A percentile compares a stretch with the other conserved stretches of the same genome.
phyloP scores from a whole-genome alignment of 2,888 invertebrate species.

The Drosophila mayaguana region DNA sequence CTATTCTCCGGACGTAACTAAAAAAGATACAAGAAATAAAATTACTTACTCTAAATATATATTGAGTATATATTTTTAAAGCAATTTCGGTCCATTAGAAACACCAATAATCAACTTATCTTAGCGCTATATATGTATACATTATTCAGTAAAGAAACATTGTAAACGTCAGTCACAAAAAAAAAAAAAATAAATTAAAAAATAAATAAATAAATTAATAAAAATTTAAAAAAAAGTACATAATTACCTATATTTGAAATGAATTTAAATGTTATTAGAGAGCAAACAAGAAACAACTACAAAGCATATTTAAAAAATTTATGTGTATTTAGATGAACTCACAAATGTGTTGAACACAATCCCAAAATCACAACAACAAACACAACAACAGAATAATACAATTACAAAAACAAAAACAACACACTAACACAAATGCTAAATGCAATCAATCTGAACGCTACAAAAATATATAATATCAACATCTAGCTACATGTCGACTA shows the following conservation, averaged over 20 bases:
- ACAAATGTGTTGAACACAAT: constrained; percentile 53
- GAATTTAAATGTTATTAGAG: constrained; percentile 74
- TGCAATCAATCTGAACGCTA: constrained; percentile 33
- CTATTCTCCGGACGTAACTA: constrained; percentile 89
- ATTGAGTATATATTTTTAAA: constrained; percentile 65
- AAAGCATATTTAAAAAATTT: constrained; percentile 37
- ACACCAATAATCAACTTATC: constrained; percentile 71
- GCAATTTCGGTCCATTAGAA: constrained; percentile 78
- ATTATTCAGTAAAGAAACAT: constrained; percentile 37
- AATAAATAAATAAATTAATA: too few species aligned
- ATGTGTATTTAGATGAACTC: constrained; percentile 44
- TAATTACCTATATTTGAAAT: constrained; percentile 48
- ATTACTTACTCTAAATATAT: constrained; percentile 25
- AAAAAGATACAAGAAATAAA: constrained; percentile 68
- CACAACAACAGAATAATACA: neutral
- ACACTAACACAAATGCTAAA: constrained; percentile 17
- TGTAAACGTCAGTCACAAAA: constrained; percentile 30
- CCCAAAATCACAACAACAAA: constrained; percentile 5
- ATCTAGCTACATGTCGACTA: constrained; percentile 13
- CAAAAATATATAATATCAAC: constrained; percentile 25
- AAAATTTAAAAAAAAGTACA: constrained; percentile 11
- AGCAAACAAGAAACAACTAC: constrained; percentile 39
- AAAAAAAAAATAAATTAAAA: too few species aligned
- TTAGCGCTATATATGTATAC: constrained; percentile 61
- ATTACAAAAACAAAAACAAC: constrained; percentile 39